Evolutionary conservation across 2,797 vertebrate genomes (phyloP).

Genomic region (Furcifer pardalis): DNA sequence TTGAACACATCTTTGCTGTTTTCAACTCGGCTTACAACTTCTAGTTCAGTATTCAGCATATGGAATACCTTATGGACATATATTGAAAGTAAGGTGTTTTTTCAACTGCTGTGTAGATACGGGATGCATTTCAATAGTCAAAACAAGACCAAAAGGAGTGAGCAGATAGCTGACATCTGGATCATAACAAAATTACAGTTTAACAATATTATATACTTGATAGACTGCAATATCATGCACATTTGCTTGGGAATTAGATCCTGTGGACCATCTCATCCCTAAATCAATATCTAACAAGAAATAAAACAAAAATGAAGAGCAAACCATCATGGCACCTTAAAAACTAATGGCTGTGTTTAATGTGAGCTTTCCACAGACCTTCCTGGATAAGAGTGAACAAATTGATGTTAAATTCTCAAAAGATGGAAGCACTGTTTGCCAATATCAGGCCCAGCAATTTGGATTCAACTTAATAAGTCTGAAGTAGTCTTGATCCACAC

Average conservation of each 20-base stretch:
- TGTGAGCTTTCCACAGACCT: no score
- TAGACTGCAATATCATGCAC: background rate
- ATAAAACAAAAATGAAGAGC: no score
- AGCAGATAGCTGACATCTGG: constrained; percentile 24
- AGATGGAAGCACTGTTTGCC: no score
- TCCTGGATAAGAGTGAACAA: no score
- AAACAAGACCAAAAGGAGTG: constrained; percentile 33
- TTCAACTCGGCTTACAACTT: constrained; percentile 19
- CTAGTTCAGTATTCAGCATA: constrained; percentile 37
- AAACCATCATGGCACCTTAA: no score
- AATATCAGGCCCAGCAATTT: no score
- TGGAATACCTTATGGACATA: constrained; percentile 20
- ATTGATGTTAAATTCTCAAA: no score
- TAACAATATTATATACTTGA: background rate
- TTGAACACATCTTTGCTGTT: constrained; percentile 5
- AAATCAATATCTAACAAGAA: no score
- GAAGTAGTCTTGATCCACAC: no score
- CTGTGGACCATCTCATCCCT: no score
- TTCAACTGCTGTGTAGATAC: constrained; percentile 15
- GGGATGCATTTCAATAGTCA: constrained; percentile 36
- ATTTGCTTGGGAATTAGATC: background rate
- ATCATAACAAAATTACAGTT: constrained; percentile 18
- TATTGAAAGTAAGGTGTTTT: constrained; percentile 25
- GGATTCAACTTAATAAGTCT: no score
- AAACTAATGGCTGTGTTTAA: no score